These are phyloP conservation scores for Eueides isabella DNA, from an alignment of 1,140 invertebrate genomes.

Conservation along the genomic window DNA sequence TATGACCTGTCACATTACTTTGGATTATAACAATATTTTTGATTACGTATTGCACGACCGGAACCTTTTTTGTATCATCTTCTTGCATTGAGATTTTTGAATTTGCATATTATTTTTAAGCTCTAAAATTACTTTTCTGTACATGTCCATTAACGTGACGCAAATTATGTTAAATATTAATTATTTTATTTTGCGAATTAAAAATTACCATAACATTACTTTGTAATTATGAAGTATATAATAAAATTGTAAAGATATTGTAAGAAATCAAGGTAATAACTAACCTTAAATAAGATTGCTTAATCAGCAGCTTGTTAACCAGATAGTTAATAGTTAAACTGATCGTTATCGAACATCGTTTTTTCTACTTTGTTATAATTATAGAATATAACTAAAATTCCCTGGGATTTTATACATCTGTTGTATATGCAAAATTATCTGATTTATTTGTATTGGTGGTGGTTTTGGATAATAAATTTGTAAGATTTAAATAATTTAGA, in stretches of 20 bases:
- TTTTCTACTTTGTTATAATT: too few relatives aligned
- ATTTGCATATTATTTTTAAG: conserved; percentile 36
- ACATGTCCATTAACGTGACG: conserved; percentile 20
- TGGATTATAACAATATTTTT: conserved; percentile 74
- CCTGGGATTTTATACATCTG: background rate
- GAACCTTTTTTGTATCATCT: conserved; percentile 41
- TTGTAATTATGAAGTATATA: conserved; percentile 5
- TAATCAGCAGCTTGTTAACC: too few relatives aligned
- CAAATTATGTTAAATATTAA: conserved; percentile 16
- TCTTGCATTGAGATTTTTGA: conserved; percentile 29
- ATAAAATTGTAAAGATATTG: background rate
- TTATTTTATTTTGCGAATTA: conserved; percentile 8
- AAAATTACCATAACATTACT: background rate
- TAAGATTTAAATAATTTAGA: too few relatives aligned
- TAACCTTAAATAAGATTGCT: too few relatives aligned
- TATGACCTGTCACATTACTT: conserved; percentile 75
- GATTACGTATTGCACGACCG: conserved; percentile 60
- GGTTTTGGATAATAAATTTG: too few relatives aligned
- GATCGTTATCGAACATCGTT: too few relatives aligned
- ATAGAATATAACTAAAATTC: background rate
- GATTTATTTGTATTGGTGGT: too few relatives aligned
- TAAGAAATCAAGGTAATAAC: background rate
- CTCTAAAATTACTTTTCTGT: conserved; percentile 38
- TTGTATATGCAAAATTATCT: too few relatives aligned
- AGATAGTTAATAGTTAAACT: too few relatives aligned